Evolutionary conservation across 2,888 invertebrate genomes (phyloP), one percentile per base, ranked within the genome.

Genomic region (Noctua fimbriata): DNA sequence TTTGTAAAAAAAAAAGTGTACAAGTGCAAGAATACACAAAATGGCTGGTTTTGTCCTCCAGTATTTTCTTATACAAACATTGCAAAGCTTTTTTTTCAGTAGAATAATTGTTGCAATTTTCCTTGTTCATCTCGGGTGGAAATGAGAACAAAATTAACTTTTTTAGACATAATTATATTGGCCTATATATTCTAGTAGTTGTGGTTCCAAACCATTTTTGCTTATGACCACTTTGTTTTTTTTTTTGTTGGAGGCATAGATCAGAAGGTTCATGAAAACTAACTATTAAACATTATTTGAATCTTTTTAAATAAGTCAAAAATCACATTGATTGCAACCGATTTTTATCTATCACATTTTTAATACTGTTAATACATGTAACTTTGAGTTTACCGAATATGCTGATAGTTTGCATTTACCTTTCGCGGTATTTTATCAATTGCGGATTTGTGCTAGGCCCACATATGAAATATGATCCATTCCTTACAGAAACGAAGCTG

Each of bases 101-200:
- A n/a, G 18, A 72, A 55, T 55, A 28, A 74, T 49, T 7, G 3
- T 21, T n/a, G 24, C 24, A 10, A 47, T 52, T 72, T 47, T 41
- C 21, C 58, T 58, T 32, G 10, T 28, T 76, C 14, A 70, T 49
- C 16, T 72, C 2, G 21, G 9, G n/a, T 7, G 28, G 21, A 70
- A 83, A 60, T 81, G 41, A 32, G 12, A 44, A 65, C 58, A 24
- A 58, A 73, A 72, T 76, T 18, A 52, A 52, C 44, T 63, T 65
- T 49, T 82, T 65, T 10, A 36, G 0, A 10, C 21, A 69, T 9
- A 66, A 69, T 52, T 73, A 72, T 21, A 21, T 47, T 58, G 32
- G 16, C 14, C 7, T 63, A 2, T 63, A 2, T 28, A 47, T 36
- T 47, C 16, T 16, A 60, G 60, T 7, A 7, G 47, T 58, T n/a